Evolutionary conservation across 2,888 invertebrate genomes (phyloP), one percentile per base, ranked within the genome.

Genomic region (Myathropa florea): DNA sequence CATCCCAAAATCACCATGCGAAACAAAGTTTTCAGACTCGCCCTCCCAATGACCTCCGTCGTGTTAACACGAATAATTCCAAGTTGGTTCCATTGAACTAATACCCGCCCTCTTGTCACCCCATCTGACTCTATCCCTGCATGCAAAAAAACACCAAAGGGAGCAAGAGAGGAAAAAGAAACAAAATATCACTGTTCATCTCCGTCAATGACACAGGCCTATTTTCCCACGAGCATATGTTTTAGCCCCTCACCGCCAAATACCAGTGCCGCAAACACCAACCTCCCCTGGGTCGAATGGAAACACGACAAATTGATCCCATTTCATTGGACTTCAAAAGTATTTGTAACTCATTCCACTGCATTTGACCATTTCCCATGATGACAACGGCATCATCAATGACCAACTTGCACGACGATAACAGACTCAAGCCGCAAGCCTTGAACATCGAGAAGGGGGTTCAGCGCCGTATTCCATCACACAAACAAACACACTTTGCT

Each of bases 301-400:
- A 64, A 76, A 81, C 71, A 76, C 71, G 61, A 84, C 84, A 76
- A 81, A 84, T 84, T 76, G 76, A 84, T 84, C 76, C 71, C 80
- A 84, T 84, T 84, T 84, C 71, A 71, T 65, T 57, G 67, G 71
- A 67, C 36, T 76, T 71, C 30, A 60, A 81, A 67, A 81, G 76
- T 84, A 81, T 84, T 80, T 80, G 70, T 71, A 57, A 81, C 80
- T 76, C 81, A 75, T 76, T 81, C 36, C 46, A 24, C 61, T 18
- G 53, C 68, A 64, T 73, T 60, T 71, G 71, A 30, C 75, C 80
- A 71, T 81, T 80, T 80, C 70, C 71, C 55, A 80, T 71, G 80
- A 84, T 76, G 84, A 84, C 71, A 76, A 84, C 84, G 60, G 76
- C 75, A 76, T 76, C 80, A 63, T 80, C 75, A 80, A 84, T 76